Evolutionary conservation across 1,140 invertebrate species (phyloP), one percentile per base, ranked within the genome.

Genomic region (Cydia splendana): DNA sequence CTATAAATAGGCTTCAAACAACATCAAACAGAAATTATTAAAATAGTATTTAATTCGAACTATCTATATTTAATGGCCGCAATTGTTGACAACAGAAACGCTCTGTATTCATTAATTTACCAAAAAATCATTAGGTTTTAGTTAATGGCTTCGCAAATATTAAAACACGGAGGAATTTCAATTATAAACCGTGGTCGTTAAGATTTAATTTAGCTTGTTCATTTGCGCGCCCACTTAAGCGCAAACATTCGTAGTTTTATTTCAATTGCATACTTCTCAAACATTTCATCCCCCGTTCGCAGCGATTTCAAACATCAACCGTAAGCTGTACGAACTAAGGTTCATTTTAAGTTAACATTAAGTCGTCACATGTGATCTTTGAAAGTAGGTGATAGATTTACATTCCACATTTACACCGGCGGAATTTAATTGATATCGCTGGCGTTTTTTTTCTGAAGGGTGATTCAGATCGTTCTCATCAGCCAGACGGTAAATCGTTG

Each of bases 351-450:
- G n/a, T 9, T 57, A 18, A 57, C 5, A 7, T 9, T 7, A 7
- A 13, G 3, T 7, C n/a, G 13, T 18, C n/a, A 18, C 15, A 57
- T 57, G n/a, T 18, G 53, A 57, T 57, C 53, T 57, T 57, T 57
- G 5, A 20, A 24, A 24, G 20, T 24, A 12, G 57, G 57, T 24
- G 57, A 62, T 62, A 62, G 57, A 71, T 18, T 74, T 74, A 74
- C 73, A 74, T 74, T 74, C 73, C 48, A 53, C 73, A 74, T 74
- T 74, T 74, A 74, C 73, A 74, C 73, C 73, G 48, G 73, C 45
- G 73, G 73, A 74, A 74, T 53, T 74, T 74, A 74, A 74, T 74
- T 74, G 73, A 74, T 74, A 53, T 74, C 45, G 73, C 20, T 28
- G 65, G 65, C 65, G 34, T 71, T 45, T 71, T 38, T 71, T 42